Conservation (phyloP, 2,797 vertebrate genomes). For the Acanthurus tractus region DNA sequence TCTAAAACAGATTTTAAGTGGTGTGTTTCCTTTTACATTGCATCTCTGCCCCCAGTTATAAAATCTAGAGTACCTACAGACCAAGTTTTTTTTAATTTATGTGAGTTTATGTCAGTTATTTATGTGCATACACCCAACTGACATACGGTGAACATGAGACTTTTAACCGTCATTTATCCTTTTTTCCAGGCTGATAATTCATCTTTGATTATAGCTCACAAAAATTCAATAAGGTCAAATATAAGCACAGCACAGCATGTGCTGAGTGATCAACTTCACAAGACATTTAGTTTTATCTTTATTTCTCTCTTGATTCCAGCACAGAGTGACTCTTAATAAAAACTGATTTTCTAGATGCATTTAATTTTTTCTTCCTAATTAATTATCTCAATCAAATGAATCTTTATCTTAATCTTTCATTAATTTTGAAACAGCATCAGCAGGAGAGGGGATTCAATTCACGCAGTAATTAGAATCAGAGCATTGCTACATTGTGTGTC, state of each 20-base stretch:
- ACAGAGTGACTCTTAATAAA: neutral
- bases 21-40: too few species aligned
- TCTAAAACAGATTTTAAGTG: too few species aligned
- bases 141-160: neutral
- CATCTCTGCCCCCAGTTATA: too few species aligned
- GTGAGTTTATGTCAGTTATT: too few species aligned
- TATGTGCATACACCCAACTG: too few species aligned
- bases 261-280: too few species aligned
- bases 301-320: slow-evolving; percentile 2
- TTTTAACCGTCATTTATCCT: neutral
- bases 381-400: neutral
- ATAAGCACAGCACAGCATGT: neutral
- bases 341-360: neutral
- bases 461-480: neutral
- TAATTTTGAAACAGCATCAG: neutral
- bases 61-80: too few species aligned
- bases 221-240: neutral
- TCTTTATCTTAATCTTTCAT: slow-evolving; percentile 1
- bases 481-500: neutral
- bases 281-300: neutral
- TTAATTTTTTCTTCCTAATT: neutral
- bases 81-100: too few species aligned
- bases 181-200: neutral
- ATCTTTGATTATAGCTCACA: neutral
- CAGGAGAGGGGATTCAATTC: slow-evolving; percentile 2